phyloP scores from a whole-genome alignment of 2,113 vertebrate genomes.

The Nycticebus coucang region DNA sequence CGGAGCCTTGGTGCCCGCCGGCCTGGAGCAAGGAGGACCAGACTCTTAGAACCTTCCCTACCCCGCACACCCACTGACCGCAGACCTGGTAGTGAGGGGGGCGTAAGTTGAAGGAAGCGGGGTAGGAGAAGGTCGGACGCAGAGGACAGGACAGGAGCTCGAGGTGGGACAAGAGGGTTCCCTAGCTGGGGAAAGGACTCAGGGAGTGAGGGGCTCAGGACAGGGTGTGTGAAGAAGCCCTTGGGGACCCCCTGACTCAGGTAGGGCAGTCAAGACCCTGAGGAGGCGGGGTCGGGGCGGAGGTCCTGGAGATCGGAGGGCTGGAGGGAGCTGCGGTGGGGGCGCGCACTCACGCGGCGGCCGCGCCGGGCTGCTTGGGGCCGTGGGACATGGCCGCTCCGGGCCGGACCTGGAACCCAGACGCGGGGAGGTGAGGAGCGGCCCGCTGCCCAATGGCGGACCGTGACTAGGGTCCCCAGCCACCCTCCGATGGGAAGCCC shows the following conservation, averaged over 20 bases:
- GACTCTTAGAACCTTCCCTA: not conserved
- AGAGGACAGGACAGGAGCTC: not conserved
- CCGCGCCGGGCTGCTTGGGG: slow-evolving; percentile 78
- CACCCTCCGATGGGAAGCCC: not conserved
- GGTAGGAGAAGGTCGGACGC: not conserved
- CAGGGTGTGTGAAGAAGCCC: not conserved
- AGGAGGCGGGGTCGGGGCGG: not conserved
- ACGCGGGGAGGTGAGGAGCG: not conserved
- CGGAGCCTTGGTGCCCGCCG: slow-evolving; percentile 76
- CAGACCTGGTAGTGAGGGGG: not conserved
- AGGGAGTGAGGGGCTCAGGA: not conserved
- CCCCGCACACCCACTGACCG: not conserved
- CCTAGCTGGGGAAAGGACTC: fast-evolving
- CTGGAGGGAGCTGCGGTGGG: not conserved
- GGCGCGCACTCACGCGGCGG: slow-evolving; percentile 82
- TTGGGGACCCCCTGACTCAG: no score
- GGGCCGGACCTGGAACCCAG: slow-evolving; percentile 70
- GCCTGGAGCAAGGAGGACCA: slow-evolving; percentile 76
- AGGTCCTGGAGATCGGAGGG: not conserved
- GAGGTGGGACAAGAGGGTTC: not conserved
- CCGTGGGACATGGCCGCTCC: slow-evolving; percentile 83
- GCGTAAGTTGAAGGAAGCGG: not conserved
- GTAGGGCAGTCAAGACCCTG: not conserved
- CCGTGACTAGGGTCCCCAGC: not conserved
- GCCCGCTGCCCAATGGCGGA: not conserved